A percentile compares a stretch with the other conserved stretches of the same genome.
Conservation (phyloP, 1,140 invertebrate genomes). For the Heliothis subflexa region DNA sequence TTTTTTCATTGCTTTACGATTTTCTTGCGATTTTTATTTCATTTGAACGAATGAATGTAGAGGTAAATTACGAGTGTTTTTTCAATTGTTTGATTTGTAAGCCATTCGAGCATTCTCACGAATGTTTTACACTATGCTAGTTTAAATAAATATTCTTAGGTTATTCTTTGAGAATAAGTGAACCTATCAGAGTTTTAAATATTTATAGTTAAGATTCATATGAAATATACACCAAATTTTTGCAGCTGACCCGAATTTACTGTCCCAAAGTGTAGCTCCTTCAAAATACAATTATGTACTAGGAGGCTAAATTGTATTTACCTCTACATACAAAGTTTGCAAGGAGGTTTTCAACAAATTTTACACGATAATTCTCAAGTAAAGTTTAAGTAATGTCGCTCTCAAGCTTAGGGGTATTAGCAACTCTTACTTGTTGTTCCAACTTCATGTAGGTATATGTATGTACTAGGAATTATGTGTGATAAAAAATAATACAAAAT, state of each 20-base stretch:
- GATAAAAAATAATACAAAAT: too few species aligned
- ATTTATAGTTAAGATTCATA: background rate
- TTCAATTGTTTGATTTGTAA: too few species aligned
- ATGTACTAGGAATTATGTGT: background rate
- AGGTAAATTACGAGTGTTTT: too few species aligned
- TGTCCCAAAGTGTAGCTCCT: background rate
- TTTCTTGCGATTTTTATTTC: background rate
- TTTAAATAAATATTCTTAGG: too few species aligned
- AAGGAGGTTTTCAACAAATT: constrained; percentile 20
- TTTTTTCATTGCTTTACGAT: background rate
- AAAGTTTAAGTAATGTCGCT: background rate
- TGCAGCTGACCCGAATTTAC: background rate
- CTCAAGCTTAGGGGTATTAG: constrained; percentile 6
- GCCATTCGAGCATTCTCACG: too few species aligned
- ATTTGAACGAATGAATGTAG: background rate
- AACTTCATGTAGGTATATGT: background rate
- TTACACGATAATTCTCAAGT: background rate
- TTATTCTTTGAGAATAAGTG: too few species aligned
- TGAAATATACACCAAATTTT: background rate
- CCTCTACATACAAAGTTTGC: background rate
- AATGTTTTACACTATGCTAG: too few species aligned
- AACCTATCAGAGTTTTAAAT: too few species aligned
- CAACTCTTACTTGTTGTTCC: background rate
- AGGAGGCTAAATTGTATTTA: background rate
- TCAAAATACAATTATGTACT: constrained; percentile 13